Percentiles rank a stretch among this genome's conserved stretches.
These are phyloP conservation scores for Cataglyphis hispanica DNA, from an alignment of 1,140 invertebrate genomes.

Conservation along the genomic window DNA sequence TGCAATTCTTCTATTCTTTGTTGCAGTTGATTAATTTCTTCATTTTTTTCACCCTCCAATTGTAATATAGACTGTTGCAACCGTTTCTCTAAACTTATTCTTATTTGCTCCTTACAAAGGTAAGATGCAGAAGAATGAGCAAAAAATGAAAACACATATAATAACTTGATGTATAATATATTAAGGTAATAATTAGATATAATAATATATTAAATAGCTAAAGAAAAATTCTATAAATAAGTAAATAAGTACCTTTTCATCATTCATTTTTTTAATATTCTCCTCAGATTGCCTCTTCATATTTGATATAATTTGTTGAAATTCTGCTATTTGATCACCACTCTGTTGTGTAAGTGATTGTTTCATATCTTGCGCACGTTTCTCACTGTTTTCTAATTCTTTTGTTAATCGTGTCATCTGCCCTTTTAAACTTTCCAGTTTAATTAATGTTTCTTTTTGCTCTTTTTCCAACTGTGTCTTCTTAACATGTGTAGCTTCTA, in stretches of 20 bases:
- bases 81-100: slow-evolving; percentile 90
- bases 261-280: slow-evolving; percentile 91
- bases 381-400: slow-evolving; percentile 92
- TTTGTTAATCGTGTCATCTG: slow-evolving; percentile 89
- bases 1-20: slow-evolving; percentile 92
- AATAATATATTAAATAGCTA: neutral
- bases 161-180: neutral
- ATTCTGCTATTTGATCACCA: slow-evolving; percentile 92
- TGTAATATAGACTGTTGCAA: slow-evolving; percentile 91
- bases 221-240: neutral
- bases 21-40: slow-evolving; percentile 90
- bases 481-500: slow-evolving; percentile 91
- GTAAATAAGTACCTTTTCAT: slow-evolving; percentile 89
- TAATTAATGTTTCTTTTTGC: slow-evolving; percentile 91
- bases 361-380: slow-evolving; percentile 91
- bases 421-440: slow-evolving; percentile 92
- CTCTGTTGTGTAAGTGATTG: slow-evolving; percentile 90
- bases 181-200: no score
- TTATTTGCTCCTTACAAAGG: slow-evolving; percentile 89
- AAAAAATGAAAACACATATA: slow-evolving; percentile 31
- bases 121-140: slow-evolving; percentile 3
- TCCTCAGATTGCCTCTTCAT: slow-evolving; percentile 92
- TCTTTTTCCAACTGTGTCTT: slow-evolving; percentile 92
- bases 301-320: slow-evolving; percentile 90
- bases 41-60: slow-evolving; percentile 91